These are phyloP conservation scores for Apodemus agrarius DNA, from an alignment of 2,797 vertebrate species.

Conservation along the genomic window DNA sequence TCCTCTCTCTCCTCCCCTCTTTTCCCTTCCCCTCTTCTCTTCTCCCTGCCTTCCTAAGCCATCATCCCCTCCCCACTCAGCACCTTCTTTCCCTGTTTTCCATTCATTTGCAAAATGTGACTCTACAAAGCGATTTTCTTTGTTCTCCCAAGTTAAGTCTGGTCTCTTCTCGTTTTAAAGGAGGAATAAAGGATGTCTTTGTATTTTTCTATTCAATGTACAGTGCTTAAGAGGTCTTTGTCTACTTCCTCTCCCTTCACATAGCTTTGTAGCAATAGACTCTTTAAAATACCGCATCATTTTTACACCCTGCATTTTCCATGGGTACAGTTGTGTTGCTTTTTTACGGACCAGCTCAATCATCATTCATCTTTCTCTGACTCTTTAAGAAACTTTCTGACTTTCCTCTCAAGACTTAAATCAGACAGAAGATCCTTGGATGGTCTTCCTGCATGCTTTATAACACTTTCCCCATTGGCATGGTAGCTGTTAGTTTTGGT, in stretches of 20 bases:
- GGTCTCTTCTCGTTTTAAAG: conserved; percentile 9
- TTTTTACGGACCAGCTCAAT: not conserved
- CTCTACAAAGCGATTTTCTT: not conserved
- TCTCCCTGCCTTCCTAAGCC: not conserved
- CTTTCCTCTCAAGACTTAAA: not conserved
- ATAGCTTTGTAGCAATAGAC: not conserved
- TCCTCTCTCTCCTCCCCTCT: not conserved
- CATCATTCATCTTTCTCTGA: not conserved
- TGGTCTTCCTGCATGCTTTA: not conserved
- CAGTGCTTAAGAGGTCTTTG: not conserved
- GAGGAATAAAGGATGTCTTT: not conserved
- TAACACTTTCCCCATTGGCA: not conserved
- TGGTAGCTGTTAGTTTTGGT: not conserved
- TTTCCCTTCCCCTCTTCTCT: not conserved
- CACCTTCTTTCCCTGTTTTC: not conserved
- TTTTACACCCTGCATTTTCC: conserved; percentile 2
- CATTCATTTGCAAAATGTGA: not conserved
- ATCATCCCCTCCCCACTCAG: not conserved
- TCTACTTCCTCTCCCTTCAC: not conserved
- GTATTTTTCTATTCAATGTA: not conserved
- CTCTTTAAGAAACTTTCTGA: not conserved
- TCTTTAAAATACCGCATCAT: conserved; percentile 3
- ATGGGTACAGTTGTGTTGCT: not conserved
- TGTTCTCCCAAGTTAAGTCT: conserved; percentile 18
- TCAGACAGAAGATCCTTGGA: not conserved